phyloP scores from a whole-genome alignment of 2,113 vertebrate genomes.

The Hypomesus transpacificus region DNA sequence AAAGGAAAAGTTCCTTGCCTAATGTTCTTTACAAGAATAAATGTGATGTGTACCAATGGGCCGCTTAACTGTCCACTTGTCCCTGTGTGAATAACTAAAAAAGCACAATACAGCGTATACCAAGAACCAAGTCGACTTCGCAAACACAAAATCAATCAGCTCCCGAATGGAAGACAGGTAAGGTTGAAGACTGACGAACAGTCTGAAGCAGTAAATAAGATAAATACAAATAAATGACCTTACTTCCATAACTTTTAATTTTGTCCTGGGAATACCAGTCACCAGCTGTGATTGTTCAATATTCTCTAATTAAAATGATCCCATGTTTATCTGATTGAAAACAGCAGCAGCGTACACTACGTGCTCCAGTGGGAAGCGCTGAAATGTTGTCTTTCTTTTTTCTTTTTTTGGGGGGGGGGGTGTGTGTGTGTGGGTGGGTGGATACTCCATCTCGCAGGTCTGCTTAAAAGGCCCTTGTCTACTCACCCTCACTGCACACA shows the following conservation, averaged over 20 bases:
- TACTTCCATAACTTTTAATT: slow-evolving; percentile 28
- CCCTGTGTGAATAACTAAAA: too few species aligned
- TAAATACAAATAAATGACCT: too few species aligned
- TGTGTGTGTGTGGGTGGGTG: slow-evolving; percentile 17
- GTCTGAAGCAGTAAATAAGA: too few species aligned
- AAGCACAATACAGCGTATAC: too few species aligned
- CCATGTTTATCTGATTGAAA: slow-evolving; percentile 46
- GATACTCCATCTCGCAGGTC: slow-evolving; percentile 24
- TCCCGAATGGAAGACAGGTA: too few species aligned
- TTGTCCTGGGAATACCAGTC: slow-evolving; percentile 39
- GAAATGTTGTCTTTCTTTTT: slow-evolving; percentile 32
- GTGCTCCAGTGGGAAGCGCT: slow-evolving; percentile 29
- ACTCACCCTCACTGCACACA: slow-evolving; percentile 10
- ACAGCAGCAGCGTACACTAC: slow-evolving; percentile 32
- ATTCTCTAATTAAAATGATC: slow-evolving; percentile 50
- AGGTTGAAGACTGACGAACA: too few species aligned
- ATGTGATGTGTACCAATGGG: too few species aligned
- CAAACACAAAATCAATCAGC: too few species aligned
- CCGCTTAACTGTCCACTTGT: too few species aligned
- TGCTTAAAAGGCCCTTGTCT: slow-evolving; percentile 19
- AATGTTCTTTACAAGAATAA: too few species aligned
- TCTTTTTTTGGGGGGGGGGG: slow-evolving; percentile 6
- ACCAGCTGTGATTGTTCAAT: slow-evolving; percentile 54
- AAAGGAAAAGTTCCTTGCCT: too few species aligned
- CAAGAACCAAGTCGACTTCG: too few species aligned